Conservation (phyloP, 2,113 vertebrate species). For the Prunella himalayana region DNA sequence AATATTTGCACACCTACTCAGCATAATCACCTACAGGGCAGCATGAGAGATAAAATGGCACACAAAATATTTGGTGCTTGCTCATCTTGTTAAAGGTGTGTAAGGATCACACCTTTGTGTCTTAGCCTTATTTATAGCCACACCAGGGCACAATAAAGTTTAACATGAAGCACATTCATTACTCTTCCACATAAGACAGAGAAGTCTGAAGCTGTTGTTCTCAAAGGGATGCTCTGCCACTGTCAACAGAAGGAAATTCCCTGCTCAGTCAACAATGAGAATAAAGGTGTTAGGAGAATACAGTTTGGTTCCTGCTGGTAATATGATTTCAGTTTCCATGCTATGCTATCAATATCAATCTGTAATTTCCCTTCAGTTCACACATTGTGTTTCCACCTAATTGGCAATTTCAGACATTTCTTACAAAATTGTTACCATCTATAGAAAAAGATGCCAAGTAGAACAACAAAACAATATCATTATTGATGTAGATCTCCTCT, state of each 20-base stretch:
- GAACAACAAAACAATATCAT: neutral
- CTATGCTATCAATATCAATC: neutral
- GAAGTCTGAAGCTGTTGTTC: neutral
- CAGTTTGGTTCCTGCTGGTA: neutral
- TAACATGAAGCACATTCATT: neutral
- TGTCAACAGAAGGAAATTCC: neutral
- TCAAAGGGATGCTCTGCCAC: neutral
- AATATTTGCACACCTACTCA: neutral
- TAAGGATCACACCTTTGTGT: neutral
- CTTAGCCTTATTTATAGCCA: neutral
- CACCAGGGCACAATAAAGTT: neutral
- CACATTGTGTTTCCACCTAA: neutral
- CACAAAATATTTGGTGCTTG: neutral
- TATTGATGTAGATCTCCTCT: neutral
- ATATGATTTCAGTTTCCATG: neutral
- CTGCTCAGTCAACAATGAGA: neutral
- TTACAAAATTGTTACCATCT: neutral
- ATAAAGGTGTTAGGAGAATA: neutral
- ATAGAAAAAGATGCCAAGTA: neutral
- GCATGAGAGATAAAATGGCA: neutral
- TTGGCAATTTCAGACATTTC: neutral
- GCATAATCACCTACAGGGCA: neutral
- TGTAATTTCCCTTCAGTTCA: neutral
- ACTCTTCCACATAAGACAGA: neutral
- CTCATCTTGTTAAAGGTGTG: neutral